Evolutionary conservation across 1,140 invertebrate genomes (phyloP).

Genomic region (Cataglyphis hispanica): DNA sequence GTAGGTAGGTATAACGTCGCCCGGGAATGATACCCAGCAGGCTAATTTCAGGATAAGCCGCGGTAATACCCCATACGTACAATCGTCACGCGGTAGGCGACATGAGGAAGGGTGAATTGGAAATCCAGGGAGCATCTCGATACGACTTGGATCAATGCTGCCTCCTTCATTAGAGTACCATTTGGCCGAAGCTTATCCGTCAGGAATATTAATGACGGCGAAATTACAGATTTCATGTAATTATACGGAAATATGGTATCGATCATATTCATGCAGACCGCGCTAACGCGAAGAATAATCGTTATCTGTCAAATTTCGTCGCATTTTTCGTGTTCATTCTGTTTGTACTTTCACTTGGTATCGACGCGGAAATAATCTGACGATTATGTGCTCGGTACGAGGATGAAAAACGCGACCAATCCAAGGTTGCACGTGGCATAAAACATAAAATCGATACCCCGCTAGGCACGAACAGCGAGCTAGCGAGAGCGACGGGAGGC

Average conservation of each 20-base stretch:
- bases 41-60: conserved; percentile 55
- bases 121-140: conserved; percentile 59
- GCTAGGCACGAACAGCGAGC: not conserved
- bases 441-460: conserved; percentile 67
- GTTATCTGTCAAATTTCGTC: not conserved
- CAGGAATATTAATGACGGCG: conserved; percentile 68
- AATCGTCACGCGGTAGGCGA: conserved; percentile 65
- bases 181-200: conserved; percentile 63
- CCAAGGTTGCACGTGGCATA: conserved; percentile 66
- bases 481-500: not conserved
- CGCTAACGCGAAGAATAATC: not conserved
- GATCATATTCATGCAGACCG: not conserved
- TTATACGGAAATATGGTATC: conserved; percentile 13
- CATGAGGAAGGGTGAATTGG: conserved; percentile 64
- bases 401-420: conserved; percentile 55
- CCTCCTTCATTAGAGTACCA: conserved; percentile 68
- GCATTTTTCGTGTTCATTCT: no score
- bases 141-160: conserved; percentile 60
- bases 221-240: conserved; percentile 27
- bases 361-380: conserved; percentile 23
- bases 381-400: not conserved
- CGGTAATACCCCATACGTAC: conserved; percentile 39
- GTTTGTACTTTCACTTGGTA: not conserved
- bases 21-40: conserved; percentile 43
- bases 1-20: not conserved